Conservation (phyloP, 2,797 vertebrate species). For the Phataginus tetradactyla region DNA sequence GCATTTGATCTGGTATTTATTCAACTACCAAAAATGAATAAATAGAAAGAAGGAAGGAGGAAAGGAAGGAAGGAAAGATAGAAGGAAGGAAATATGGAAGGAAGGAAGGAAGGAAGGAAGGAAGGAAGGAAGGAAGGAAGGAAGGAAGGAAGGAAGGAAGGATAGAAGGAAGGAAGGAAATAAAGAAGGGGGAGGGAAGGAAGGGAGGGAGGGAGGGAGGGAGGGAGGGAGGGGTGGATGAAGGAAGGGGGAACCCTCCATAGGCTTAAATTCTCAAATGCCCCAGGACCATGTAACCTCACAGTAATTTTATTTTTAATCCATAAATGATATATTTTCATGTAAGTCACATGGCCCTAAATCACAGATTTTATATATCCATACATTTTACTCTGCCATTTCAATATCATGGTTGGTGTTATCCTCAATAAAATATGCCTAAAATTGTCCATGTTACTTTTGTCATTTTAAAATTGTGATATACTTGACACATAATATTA, state of each 20-base stretch:
- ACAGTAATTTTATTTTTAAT: background rate
- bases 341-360: background rate
- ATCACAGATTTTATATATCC: background rate
- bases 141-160: background rate
- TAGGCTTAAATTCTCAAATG: background rate
- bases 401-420: background rate
- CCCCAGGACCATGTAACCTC: background rate
- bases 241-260: background rate
- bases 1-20: background rate
- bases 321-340: background rate
- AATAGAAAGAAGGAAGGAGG: background rate
- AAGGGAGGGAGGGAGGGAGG: background rate
- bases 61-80: background rate
- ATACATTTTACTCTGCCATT: background rate
- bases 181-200: too few relatives aligned
- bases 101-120: too few relatives aligned
- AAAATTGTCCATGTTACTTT: background rate
- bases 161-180: too few relatives aligned
- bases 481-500: background rate
- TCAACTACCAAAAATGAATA: background rate
- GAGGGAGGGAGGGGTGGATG: background rate
- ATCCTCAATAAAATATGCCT: background rate
- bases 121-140: too few relatives aligned
- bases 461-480: background rate
- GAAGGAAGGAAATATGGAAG: too few relatives aligned